Base-by-base conservation (phyloP, 2,888 invertebrate genomes). In the Trisateles emortualis region DNA sequence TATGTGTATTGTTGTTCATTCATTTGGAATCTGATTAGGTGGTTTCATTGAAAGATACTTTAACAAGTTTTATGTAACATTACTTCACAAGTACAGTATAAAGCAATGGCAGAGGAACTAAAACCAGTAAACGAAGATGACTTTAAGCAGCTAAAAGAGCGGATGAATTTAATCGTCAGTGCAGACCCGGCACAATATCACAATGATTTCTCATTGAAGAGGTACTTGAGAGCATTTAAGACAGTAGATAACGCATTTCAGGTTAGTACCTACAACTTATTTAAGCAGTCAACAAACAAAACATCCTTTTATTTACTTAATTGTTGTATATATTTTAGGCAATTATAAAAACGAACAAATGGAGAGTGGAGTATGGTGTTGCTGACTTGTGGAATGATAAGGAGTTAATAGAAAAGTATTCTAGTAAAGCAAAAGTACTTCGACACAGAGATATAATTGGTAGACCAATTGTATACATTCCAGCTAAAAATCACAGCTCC, bases 271-370 rank as follows among this genome's bases (percentile, higher is more conserved):
- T 33, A 19, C 16, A 26, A 9, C 0, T 26, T 17, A 33, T 0
- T 6, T 9, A 22, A 17, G 17, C 16, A 17, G 35, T 39, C 2
- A 38, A 10, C 6, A 2, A n/a, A 2, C 13, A 4, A 2, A 38
- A 17, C 13, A 29, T 16, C 11, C 29, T 1, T 29, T 10, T 9
- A 29, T 29, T 1, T 26, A 17, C 6, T 13, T 14, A 32, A 1
- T n/a, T n/a, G 1, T 8, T 14, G 19, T 36, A 1, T 54, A 11
- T 48, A 42, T 90, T 90, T 30, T 74, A 96, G 96, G 96, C 95
- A 45, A 94, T 96, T 72, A 83, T 96, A 56, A 96, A 96, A 92
- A 96, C 96, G 40, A 96, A 96, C 79, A 96, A 96, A 86, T 97
- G 97, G 97, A 93, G 96, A 59, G 91, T 91, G 43, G 95, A 96